Percentiles rank a stretch among this genome's conserved stretches.
Evolutionary conservation across 2,113 vertebrate genomes (phyloP).

Genomic region (Heterotilapia buettikoferi): DNA sequence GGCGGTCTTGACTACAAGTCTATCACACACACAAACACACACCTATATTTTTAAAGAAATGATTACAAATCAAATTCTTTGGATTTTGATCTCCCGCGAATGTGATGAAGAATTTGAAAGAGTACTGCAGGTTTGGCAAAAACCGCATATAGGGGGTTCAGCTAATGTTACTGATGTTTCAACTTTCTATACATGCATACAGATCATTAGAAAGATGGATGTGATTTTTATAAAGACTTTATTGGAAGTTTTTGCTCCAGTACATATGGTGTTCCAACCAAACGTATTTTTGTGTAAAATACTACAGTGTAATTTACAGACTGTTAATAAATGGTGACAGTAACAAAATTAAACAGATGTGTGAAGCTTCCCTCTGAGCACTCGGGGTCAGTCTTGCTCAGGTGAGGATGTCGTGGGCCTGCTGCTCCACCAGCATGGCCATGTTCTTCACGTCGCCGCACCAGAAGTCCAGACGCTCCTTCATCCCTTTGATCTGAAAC

Average conservation of each 20-base stretch:
- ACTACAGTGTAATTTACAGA: conserved; percentile 15
- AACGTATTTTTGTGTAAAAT: conserved; percentile 18
- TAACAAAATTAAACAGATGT: conserved; percentile 8
- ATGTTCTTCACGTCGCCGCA: conserved; percentile 94
- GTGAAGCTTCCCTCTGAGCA: neutral
- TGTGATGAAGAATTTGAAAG: neutral
- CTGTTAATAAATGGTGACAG: neutral
- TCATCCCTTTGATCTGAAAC: conserved; percentile 94
- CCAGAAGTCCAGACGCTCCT: conserved; percentile 94
- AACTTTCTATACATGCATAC: neutral
- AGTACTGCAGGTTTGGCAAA: neutral
- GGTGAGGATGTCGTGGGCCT: conserved; percentile 96
- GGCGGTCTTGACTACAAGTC: no score
- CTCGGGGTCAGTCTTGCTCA: conserved; percentile 40
- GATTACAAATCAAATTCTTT: neutral
- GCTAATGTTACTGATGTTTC: neutral
- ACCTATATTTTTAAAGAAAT: neutral
- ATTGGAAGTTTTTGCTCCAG: neutral
- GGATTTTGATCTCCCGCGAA: accelerated
- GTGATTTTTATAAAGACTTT: neutral
- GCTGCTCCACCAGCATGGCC: conserved; percentile 95
- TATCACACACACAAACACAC: neutral
- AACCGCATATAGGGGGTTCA: neutral
- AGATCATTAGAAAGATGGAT: neutral
- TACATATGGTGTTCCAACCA: neutral